Base-by-base conservation (phyloP, 2,888 invertebrate species). In the Meloe dianella region DNA sequence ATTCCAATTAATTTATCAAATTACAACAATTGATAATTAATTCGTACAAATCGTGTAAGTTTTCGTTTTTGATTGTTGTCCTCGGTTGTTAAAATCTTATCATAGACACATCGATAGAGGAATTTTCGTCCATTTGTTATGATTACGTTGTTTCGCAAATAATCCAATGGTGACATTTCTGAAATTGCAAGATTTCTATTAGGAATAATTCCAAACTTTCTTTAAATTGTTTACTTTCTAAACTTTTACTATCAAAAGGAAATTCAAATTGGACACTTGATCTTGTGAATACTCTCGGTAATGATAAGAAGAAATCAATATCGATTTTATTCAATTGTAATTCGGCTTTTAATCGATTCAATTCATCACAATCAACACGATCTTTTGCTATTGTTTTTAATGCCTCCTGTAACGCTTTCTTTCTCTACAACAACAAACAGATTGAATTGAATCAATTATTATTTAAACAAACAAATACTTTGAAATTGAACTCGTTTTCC, bases 281-380 rank as follows among this genome's bases (percentile, higher is more conserved):
- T 51, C 93, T 86, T 0, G 91, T 90, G 82, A 93, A 93, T n/a
- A 90, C 89, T 57, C 93, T 84, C 0, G 93, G 93, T 72, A 91
- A 85, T 73, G 89, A 89, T 17, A 90, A 83, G 88, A 88, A 89
- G 73, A 88, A 85, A 5, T 88, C 88, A 1, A 87, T 83, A 65
- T 88, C 86, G 20, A 86, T 81, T 0, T 86, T 84, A 0, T 86
- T 85, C 5, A 87, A 80, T 64, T 85, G 84, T 24, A 88, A 65
- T 70, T 87, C 86, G 14, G 85, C 83, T 60, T 88, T 81, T 4
- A 88, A 75, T 0, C 82, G 79, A 57, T 85, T 85, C 82, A 89
- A 83, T 77, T 88, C 89, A 7, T 82, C 81, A 0, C 87, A 87
- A 67, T 79, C 78, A 4, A 85, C 83, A 32, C 84, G 78, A 38